Evolutionary conservation across 2,797 vertebrate genomes (phyloP).

Genomic region (Dicrostonyx torquatus): DNA sequence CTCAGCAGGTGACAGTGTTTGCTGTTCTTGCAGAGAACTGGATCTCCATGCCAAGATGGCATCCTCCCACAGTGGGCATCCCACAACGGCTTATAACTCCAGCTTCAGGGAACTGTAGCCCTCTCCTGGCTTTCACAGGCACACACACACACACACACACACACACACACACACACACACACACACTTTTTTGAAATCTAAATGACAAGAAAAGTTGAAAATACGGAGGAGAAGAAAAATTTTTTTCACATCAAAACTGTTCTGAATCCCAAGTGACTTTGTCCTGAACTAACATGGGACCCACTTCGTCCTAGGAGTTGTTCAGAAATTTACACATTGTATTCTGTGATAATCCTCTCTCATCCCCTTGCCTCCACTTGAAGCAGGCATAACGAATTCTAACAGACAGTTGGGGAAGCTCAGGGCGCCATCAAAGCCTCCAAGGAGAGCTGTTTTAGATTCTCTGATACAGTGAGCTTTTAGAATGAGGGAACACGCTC

Average conservation of each 20-base stretch:
- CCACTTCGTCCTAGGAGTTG: neutral
- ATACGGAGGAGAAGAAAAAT: neutral
- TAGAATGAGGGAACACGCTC: constrained; percentile 41
- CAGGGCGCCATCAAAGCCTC: constrained; percentile 1
- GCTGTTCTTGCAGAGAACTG: neutral
- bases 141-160: neutral
- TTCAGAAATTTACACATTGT: neutral
- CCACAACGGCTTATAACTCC: neutral
- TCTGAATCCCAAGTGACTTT: neutral
- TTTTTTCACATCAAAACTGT: neutral
- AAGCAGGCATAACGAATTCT: neutral
- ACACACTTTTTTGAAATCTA: too few relatives aligned
- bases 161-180: neutral
- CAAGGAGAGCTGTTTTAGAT: constrained; percentile 57
- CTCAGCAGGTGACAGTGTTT: neutral
- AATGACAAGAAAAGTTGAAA: neutral
- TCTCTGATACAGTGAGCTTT: neutral
- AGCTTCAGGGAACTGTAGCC: neutral
- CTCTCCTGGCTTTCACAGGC: neutral
- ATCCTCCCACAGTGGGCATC: too few relatives aligned
- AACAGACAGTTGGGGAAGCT: constrained; percentile 3
- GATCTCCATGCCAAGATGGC: neutral
- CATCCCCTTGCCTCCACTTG: constrained; percentile 1
- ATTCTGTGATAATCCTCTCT: neutral
- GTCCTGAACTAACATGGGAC: neutral